These are phyloP conservation scores for Amphiprion ocellaris DNA, from an alignment of 2,113 vertebrate species.

Conservation along the genomic window DNA sequence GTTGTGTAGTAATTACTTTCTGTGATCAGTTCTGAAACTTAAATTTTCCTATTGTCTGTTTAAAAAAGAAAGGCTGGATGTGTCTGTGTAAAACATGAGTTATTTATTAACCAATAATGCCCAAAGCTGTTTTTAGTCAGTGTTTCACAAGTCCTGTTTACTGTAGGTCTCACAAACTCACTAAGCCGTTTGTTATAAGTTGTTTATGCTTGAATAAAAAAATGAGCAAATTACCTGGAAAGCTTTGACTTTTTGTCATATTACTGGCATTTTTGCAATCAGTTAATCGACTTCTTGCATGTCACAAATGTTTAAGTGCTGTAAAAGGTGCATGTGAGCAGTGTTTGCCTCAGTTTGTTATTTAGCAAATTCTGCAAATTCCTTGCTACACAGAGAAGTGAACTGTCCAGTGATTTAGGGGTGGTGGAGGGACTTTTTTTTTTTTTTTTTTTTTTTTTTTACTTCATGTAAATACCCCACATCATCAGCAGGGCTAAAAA, in stretches of 20 bases:
- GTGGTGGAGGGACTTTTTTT: constrained; percentile 15
- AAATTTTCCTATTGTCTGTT: neutral
- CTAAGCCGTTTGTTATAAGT: neutral
- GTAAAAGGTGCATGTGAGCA: neutral
- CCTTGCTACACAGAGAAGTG: constrained; percentile 18
- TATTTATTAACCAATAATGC: constrained; percentile 64
- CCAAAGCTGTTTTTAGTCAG: constrained; percentile 13
- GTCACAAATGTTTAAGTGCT: neutral
- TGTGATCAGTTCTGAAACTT: neutral
- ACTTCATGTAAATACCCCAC: constrained; percentile 64
- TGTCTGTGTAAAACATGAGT: constrained; percentile 26
- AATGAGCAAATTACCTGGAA: neutral
- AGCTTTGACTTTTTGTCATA: neutral
- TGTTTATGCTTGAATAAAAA: neutral
- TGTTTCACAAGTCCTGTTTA: constrained; percentile 44
- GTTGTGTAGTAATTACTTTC: neutral
- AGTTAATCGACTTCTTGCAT: neutral
- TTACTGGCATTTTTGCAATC: neutral
- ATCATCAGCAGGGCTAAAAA: constrained; percentile 83
- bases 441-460: neutral
- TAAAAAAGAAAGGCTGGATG: constrained; percentile 1
- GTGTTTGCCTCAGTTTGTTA: constrained; percentile 20
- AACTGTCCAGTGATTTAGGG: constrained; percentile 11
- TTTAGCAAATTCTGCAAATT: constrained; percentile 22
- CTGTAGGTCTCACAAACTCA: constrained; percentile 11